Evolutionary conservation across 2,888 invertebrate genomes (phyloP), one percentile per base, ranked within the genome.

Genomic region (Penaeus monodon): DNA sequence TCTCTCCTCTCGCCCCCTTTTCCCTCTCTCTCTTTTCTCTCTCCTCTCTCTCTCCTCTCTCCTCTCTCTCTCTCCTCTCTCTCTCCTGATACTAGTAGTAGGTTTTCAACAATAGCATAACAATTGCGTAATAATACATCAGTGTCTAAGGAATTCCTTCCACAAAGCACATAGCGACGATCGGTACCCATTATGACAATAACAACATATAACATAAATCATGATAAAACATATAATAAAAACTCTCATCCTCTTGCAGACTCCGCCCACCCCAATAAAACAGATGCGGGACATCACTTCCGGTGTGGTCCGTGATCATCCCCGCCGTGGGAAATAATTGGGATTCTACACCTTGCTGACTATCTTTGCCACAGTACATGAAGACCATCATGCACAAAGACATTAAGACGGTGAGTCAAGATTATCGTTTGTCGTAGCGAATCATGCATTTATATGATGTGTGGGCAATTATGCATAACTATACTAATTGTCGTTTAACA

Each of bases 261-360:
- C 81, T 24, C 66, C 33, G 12, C 76, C 86, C 2, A 63, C 83
- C 29, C 87, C 87, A 22, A 83, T 82, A 83, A 63, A 29, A 27
- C 29, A 77, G 89, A 94, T 97, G 91, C n/a, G 91, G 95, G 27
- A 95, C 94, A 0, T 96, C 96, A 82, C 92, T 95, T 20, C 96
- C 96, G 0, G 93, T 97, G 90, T 97, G 96, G 96, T 96, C 96
- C 12, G 96, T 96, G 89, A 93, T 96, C 24, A 94, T 96, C 78
- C 96, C 96, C 0, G 96, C 96, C 90, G 96, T 97, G 95, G 97
- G 97, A 3, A 97, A 97, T 29, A 77, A 68, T 44, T 85, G 85
- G 85, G 85, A 22, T 85, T 79, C 73, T 85, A 85, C 85, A 80
- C 64, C 29, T 65, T 85, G 24, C 85, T 85, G 22, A 27, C 78